Evolutionary conservation across 1,140 invertebrate species (phyloP).

Genomic region (Drosophila simulans): DNA sequence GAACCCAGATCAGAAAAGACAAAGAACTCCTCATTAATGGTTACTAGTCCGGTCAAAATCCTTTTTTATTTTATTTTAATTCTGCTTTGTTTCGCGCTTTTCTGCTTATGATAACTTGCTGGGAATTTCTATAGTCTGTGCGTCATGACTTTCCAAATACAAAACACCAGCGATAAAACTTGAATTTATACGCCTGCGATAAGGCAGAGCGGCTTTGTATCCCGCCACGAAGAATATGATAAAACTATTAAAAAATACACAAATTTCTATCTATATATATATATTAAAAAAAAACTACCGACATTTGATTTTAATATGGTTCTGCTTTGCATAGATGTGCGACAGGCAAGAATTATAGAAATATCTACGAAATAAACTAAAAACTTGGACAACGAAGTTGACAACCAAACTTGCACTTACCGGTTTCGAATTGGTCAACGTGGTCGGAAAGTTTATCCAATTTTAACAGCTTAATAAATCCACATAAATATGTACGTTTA

Average conservation of each 20-base stretch:
- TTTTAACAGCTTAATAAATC: slow-evolving; percentile 76
- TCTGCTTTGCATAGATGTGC: slow-evolving; percentile 55
- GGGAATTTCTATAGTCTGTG: slow-evolving; percentile 26
- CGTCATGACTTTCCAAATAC: slow-evolving; percentile 56
- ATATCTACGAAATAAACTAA: slow-evolving; percentile 43
- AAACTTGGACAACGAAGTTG: slow-evolving; percentile 66
- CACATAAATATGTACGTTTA: slow-evolving; percentile 65
- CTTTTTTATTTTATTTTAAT: slow-evolving; percentile 28
- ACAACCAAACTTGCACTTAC: slow-evolving; percentile 68
- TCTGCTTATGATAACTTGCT: slow-evolving; percentile 21
- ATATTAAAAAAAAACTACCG: slow-evolving; percentile 26
- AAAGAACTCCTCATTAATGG: slow-evolving; percentile 14
- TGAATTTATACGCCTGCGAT: slow-evolving; percentile 71
- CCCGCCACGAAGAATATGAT: slow-evolving; percentile 44
- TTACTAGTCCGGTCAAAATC: slow-evolving; percentile 19
- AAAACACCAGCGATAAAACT: slow-evolving; percentile 62
- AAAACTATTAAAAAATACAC: slow-evolving; percentile 45
- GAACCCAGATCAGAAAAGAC: neutral
- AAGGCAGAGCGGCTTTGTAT: slow-evolving; percentile 38
- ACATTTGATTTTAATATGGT: slow-evolving; percentile 52
- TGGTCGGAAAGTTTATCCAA: slow-evolving; percentile 75
- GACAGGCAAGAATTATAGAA: slow-evolving; percentile 23
- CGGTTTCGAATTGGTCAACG: slow-evolving; percentile 58
- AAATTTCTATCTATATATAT: slow-evolving; percentile 14
- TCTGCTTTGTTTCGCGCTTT: slow-evolving; percentile 32